Evolutionary conservation across 2,888 invertebrate species (phyloP).

Genomic region (Dilophus febrilis): DNA sequence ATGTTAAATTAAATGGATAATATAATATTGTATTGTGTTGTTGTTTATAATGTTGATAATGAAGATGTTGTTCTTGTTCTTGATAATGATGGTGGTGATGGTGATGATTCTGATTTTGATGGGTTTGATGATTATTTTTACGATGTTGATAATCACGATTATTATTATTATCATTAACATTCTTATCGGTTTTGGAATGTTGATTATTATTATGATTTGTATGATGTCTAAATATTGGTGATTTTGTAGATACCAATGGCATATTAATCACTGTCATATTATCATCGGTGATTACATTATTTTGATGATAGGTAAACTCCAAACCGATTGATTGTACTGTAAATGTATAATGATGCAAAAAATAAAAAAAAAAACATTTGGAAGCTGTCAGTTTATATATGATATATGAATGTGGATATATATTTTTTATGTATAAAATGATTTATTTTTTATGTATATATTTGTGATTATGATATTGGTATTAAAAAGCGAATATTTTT

Average conservation of each 20-base stretch:
- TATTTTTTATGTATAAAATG: no score
- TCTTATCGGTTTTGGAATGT: no score
- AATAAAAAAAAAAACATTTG: no score
- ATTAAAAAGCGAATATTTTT: no score
- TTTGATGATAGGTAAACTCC: constrained; percentile 31
- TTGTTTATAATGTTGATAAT: constrained; percentile 17
- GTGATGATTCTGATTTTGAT: not conserved
- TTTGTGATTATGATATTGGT: no score
- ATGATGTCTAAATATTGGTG: constrained; percentile 16
- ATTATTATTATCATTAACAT: not conserved
- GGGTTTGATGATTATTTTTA: no score
- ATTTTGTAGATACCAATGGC: constrained; percentile 23
- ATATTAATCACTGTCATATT: constrained; percentile 31
- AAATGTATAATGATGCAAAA: constrained; percentile 12
- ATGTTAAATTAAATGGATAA: constrained; percentile 31
- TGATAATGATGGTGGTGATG: constrained; percentile 18
- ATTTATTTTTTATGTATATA: no score
- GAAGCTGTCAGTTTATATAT: no score
- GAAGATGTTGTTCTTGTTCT: constrained; percentile 19
- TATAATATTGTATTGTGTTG: no score
- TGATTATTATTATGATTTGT: constrained; percentile 21
- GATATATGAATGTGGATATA: no score
- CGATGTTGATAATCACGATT: no score
- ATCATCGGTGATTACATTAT: constrained; percentile 25
- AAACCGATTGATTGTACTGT: constrained; percentile 32